phyloP scores from a whole-genome alignment of 2,797 vertebrate genomes.

The Neosilurus mollespiculum region DNA sequence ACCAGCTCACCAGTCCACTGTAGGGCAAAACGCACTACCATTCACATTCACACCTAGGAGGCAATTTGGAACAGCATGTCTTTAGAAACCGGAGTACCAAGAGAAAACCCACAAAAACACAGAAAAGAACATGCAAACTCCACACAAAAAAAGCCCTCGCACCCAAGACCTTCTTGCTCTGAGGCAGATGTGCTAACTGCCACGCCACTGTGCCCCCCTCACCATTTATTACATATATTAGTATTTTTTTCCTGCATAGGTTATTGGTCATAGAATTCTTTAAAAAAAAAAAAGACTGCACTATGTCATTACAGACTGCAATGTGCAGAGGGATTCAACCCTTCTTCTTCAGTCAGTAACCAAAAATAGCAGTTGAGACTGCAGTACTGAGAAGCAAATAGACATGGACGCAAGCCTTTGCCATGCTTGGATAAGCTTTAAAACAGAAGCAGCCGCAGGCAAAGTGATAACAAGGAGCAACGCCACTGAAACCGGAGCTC shows the following conservation, averaged over 20 bases:
- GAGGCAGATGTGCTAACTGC: too few species aligned
- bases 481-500: neutral
- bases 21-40: too few species aligned
- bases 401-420: neutral
- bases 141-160: too few species aligned
- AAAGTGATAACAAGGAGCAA: neutral
- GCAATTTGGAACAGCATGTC: too few species aligned
- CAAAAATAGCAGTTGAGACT: conserved; percentile 25
- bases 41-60: too few species aligned
- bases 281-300: neutral
- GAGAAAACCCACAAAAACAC: too few species aligned
- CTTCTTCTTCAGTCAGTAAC: conserved; percentile 16
- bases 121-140: too few species aligned
- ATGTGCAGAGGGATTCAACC: conserved; percentile 23
- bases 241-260: neutral
- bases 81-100: too few species aligned
- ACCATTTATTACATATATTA: neutral
- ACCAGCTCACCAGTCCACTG: too few species aligned
- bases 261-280: neutral
- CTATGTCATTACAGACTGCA: conserved; percentile 7
- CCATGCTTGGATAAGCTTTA: conserved; percentile 2
- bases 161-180: too few species aligned
- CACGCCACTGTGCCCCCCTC: too few species aligned
- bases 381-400: conserved; percentile 2
- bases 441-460: neutral